Evolutionary conservation across 1,140 invertebrate genomes (phyloP).

Genomic region (Drosophila willistoni): DNA sequence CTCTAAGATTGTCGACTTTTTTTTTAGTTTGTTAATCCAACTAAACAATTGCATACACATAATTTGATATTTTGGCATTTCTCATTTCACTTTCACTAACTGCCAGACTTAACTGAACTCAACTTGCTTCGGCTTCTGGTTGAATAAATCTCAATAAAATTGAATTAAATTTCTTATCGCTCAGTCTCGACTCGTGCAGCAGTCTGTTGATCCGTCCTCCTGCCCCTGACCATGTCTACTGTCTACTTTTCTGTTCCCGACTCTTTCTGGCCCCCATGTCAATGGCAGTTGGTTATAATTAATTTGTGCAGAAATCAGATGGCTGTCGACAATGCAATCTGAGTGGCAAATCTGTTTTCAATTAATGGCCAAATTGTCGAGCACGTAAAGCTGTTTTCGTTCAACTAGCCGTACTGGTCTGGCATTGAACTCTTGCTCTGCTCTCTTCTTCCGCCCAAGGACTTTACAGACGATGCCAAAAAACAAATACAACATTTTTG

Average conservation of each 20-base stretch:
- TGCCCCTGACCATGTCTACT: not conserved
- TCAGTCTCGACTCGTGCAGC: constrained; percentile 14
- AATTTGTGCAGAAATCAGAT: constrained; percentile 79
- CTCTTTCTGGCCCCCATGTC: constrained; percentile 40
- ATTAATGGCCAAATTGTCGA: constrained; percentile 78
- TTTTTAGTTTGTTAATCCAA: constrained; percentile 25
- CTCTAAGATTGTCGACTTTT: not conserved
- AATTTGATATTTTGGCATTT: constrained; percentile 48
- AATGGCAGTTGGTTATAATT: constrained; percentile 71
- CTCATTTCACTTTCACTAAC: constrained; percentile 45
- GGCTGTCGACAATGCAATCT: constrained; percentile 79
- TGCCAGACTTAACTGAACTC: not conserved
- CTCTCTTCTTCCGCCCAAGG: not conserved
- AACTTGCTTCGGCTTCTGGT: constrained; percentile 28
- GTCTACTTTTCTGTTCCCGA: not conserved
- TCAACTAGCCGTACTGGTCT: constrained; percentile 20
- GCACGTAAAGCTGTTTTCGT: constrained; percentile 52
- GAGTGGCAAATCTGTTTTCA: constrained; percentile 76
- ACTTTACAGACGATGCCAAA: constrained; percentile 1
- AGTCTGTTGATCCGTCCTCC: not conserved
- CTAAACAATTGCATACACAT: constrained; percentile 30
- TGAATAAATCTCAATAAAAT: constrained; percentile 61
- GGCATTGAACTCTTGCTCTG: constrained; percentile 1
- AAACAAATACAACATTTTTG: constrained; percentile 21
- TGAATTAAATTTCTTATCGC: constrained; percentile 50